A percentile compares a stretch with the other conserved stretches of the same genome.
These are phyloP conservation scores for Ammodytes marinus DNA, from an alignment of 2,113 vertebrate species.

Conservation along the genomic window DNA sequence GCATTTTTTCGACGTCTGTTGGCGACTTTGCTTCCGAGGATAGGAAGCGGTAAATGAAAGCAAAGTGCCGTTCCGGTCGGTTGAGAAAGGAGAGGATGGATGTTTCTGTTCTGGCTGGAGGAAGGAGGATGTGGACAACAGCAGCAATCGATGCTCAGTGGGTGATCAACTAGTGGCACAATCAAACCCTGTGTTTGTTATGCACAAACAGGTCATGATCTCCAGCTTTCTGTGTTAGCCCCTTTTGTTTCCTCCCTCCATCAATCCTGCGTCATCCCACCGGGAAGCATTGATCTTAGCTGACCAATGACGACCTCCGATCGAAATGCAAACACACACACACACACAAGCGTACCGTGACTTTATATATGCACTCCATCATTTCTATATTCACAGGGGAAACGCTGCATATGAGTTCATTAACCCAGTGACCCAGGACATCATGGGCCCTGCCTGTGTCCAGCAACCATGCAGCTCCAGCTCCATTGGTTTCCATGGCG, in stretches of 20 bases:
- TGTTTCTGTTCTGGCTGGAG: conserved; percentile 54
- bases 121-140: conserved; percentile 55
- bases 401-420: conserved; percentile 4
- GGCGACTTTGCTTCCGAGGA: conserved; percentile 23
- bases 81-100: conserved; percentile 27
- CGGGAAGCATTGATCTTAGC: conserved; percentile 16
- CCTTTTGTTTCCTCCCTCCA: conserved; percentile 4
- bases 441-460: conserved; percentile 18
- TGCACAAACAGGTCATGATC: background rate
- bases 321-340: background rate
- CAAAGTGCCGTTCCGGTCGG: background rate
- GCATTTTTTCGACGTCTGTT: conserved; percentile 32
- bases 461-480: conserved; percentile 14
- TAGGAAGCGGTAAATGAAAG: conserved; percentile 34
- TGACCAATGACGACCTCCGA: background rate
- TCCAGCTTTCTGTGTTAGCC: background rate
- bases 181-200: conserved; percentile 44
- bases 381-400: conserved; percentile 6
- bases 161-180: conserved; percentile 25
- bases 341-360: background rate
- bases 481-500: conserved; percentile 68
- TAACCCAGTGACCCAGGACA: conserved; percentile 38
- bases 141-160: conserved; percentile 58
- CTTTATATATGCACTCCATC: conserved; percentile 2
- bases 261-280: background rate